Conservation (phyloP, 1,140 invertebrate species). For the Cyclina sinensis region DNA sequence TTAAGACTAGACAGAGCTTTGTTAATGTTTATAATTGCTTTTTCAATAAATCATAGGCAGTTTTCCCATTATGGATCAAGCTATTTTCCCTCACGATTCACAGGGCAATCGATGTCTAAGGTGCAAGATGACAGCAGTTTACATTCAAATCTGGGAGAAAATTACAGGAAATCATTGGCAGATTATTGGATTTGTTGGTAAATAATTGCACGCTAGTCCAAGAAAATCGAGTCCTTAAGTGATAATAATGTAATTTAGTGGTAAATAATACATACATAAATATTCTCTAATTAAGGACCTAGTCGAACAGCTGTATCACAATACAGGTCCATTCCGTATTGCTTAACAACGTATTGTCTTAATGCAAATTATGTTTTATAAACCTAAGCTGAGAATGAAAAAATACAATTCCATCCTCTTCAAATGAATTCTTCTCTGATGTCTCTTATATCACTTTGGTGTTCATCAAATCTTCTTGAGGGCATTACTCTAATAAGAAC, state of each 20-base stretch:
- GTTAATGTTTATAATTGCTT: conserved; percentile 50
- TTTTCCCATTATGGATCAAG: conserved; percentile 47
- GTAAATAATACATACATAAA: conserved; percentile 57
- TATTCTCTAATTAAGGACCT: background rate
- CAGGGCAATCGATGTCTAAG: conserved; percentile 18
- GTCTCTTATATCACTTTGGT: too few relatives aligned
- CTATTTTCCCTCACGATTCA: conserved; percentile 29
- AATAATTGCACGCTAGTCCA: conserved; percentile 36
- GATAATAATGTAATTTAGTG: conserved; percentile 26
- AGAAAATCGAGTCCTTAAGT: conserved; percentile 26
- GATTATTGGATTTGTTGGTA: conserved; percentile 47
- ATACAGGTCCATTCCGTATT: background rate
- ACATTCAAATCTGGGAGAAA: conserved; percentile 37
- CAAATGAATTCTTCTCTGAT: background rate
- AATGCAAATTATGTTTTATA: background rate
- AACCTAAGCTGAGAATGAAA: background rate
- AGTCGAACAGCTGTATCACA: conserved; percentile 3
- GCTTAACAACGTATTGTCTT: background rate
- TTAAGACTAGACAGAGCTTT: conserved; percentile 27
- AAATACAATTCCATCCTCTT: background rate
- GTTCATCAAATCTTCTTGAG: too few relatives aligned
- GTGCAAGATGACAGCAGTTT: conserved; percentile 31
- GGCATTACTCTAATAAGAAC: background rate
- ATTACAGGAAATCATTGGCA: conserved; percentile 4
- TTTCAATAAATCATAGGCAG: conserved; percentile 28